These are phyloP conservation scores for Carassius gibelio DNA, from an alignment of 2,113 vertebrate species.

Conservation along the genomic window DNA sequence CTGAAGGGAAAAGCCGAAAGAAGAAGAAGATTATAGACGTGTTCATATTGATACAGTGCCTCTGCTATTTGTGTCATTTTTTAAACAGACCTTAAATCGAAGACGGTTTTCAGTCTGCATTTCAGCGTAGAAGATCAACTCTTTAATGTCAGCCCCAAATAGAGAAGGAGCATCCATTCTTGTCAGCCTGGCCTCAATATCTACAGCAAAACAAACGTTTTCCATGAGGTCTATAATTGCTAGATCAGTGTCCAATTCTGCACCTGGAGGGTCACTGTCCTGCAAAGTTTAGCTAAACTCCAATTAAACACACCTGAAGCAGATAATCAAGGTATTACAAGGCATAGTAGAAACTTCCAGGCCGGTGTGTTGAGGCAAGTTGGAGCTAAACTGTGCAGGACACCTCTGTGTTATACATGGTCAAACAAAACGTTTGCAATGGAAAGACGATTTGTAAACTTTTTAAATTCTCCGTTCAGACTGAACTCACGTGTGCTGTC, in stretches of 20 bases:
- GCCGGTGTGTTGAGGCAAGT: too few relatives aligned
- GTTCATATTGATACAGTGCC: neutral
- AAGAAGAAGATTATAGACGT: neutral
- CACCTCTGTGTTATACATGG: neutral
- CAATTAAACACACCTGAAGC: too few relatives aligned
- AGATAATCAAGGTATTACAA: too few relatives aligned
- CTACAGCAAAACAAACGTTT: slow-evolving; percentile 55
- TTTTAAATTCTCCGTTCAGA: neutral
- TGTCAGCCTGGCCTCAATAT: slow-evolving; percentile 71
- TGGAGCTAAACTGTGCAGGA: too few relatives aligned
- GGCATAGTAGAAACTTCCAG: too few relatives aligned
- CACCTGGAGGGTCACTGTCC: too few relatives aligned
- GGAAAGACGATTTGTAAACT: neutral
- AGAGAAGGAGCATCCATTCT: slow-evolving; percentile 82
- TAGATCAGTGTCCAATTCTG: too few relatives aligned
- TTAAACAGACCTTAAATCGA: slow-evolving; percentile 84
- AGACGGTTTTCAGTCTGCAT: slow-evolving; percentile 85
- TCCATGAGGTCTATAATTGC: neutral
- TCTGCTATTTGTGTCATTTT: slow-evolving; percentile 32
- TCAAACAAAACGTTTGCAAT: neutral
- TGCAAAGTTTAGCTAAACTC: too few relatives aligned
- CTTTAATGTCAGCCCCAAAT: slow-evolving; percentile 81
- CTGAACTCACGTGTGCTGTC: slow-evolving; percentile 73
- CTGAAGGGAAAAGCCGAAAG: too few relatives aligned
- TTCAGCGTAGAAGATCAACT: slow-evolving; percentile 76